Evolutionary conservation across 2,888 invertebrate genomes (phyloP).

Genomic region (Heliconius charithonia): DNA sequence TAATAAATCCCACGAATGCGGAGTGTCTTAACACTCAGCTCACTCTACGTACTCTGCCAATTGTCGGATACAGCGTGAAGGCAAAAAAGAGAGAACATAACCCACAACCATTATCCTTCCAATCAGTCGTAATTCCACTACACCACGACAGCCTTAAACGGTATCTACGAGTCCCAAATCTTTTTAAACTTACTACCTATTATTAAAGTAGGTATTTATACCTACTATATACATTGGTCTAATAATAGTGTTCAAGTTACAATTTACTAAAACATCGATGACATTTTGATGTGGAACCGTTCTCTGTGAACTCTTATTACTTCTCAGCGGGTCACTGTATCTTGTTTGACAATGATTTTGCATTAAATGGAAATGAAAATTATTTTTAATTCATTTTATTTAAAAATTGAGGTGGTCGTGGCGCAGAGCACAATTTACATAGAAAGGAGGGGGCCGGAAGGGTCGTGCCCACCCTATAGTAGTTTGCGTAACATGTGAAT

Average conservation of each 20-base stretch:
- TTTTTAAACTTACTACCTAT: neutral
- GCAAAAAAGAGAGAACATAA: too few species aligned
- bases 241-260: constrained; percentile 31
- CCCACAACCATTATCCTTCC: too few species aligned
- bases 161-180: neutral
- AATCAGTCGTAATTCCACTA: neutral
- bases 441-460: too few species aligned
- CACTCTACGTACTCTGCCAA: too few species aligned
- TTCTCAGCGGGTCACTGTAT: constrained; percentile 72
- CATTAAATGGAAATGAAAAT: constrained; percentile 51
- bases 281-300: constrained; percentile 77
- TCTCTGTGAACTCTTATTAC: constrained; percentile 73
- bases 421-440: too few species aligned
- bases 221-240: constrained; percentile 6
- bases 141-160: neutral
- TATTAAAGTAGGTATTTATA: neutral
- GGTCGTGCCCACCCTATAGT: too few species aligned
- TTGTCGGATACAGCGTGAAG: too few species aligned
- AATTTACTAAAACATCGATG: constrained; percentile 76
- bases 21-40: too few species aligned
- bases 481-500: too few species aligned
- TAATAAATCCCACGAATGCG: too few species aligned
- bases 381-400: neutral
- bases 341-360: constrained; percentile 57
- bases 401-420: neutral